Evolutionary conservation across 2,888 invertebrate species (phyloP), one percentile per base, ranked within the genome.

Genomic region (Drosophila algonquin): DNA sequence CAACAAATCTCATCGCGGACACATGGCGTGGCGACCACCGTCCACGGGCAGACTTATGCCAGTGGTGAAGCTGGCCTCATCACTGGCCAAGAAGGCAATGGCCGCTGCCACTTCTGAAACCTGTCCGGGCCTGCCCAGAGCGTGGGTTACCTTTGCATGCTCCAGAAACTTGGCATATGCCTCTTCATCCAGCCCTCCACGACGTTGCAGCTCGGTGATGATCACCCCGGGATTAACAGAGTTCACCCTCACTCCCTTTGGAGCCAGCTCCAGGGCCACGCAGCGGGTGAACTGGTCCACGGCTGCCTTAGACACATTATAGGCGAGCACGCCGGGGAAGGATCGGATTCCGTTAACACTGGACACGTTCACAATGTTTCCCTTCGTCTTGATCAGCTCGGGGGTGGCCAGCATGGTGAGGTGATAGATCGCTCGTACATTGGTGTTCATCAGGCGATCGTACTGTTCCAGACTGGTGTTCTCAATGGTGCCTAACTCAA

Each of bases 261-360:
- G 87, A 24, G 96, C 97, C 55, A 97, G 91, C 89, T 97, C 99
- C 68, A 99, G 92, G 3, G 99, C 98, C 0, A 96, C 94, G 92
- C 98, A 98, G 81, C 96, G 94, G 0, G 99, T 99, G 80, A 99
- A 95, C 91, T 99, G 99, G 92, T 99, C 99, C 0, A 99, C 93
- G 0, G 98, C 96, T 12, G 98, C 94, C 93, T 99, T 99, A 1
- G 98, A 98, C 92, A 99, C 95, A 80, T 95, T 96, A 91, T 99
- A 99, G 0, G 98, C 96, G 45, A 98, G 92, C 0, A 98, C 96
- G 16, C 96, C 96, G 0, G 98, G 95, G 91, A 98, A 98, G 51
- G 98, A 95, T 89, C 98, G 93, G 10, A 97, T 93, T 9, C 99
- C 99, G 87, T 96, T 96, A 0, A 98, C 97, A 91, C 98, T 98